Evolutionary conservation across 1,140 invertebrate genomes (phyloP).

Genomic region (Parapsyche elsis): DNA sequence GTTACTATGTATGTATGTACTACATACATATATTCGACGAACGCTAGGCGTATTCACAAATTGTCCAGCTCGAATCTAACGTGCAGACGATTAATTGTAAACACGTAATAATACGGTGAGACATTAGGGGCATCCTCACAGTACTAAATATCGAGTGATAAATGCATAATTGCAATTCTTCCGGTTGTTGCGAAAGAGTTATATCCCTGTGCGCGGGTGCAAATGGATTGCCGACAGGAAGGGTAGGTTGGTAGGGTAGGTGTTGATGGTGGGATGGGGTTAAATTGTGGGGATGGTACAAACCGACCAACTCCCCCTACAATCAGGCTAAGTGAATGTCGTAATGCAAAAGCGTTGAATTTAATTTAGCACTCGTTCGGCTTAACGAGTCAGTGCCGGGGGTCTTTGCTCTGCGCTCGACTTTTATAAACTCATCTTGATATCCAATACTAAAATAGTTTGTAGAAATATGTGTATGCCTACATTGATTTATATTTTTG

Average conservation of each 20-base stretch:
- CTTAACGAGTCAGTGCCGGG: too few species aligned
- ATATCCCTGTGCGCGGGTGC: neutral
- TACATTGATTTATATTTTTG: too few species aligned
- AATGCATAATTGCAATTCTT: slow-evolving; percentile 28
- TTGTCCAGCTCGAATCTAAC: too few species aligned
- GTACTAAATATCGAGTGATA: slow-evolving; percentile 11
- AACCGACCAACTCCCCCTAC: neutral
- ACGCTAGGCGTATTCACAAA: too few species aligned
- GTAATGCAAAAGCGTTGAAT: neutral
- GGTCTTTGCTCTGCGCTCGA: too few species aligned
- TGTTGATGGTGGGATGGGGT: neutral
- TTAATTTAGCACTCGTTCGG: too few species aligned
- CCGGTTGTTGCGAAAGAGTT: slow-evolving; percentile 27
- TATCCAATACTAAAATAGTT: too few species aligned
- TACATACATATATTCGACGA: neutral
- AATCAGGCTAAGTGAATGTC: slow-evolving; percentile 15
- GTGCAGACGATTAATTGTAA: neutral
- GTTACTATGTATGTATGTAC: neutral
- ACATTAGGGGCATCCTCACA: neutral
- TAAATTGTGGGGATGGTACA: neutral
- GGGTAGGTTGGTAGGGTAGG: neutral
- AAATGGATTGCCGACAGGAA: slow-evolving; percentile 29
- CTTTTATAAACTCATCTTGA: too few species aligned
- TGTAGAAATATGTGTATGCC: too few species aligned
- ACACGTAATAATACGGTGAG: neutral